These are phyloP conservation scores for Bombus impatiens DNA, from an alignment of 1,140 invertebrate genomes.

Conservation along the genomic window DNA sequence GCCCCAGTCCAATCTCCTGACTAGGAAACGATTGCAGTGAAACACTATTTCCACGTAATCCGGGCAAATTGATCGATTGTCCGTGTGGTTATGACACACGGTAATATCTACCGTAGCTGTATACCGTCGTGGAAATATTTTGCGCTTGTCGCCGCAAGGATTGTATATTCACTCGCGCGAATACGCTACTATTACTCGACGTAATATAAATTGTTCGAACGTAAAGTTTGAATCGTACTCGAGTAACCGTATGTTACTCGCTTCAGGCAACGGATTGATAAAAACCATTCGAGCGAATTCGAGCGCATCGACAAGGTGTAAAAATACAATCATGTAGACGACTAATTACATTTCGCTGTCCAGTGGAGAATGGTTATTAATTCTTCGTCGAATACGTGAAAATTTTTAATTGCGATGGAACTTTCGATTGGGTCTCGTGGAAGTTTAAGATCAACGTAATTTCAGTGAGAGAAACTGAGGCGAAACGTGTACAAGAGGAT, in stretches of 20 bases:
- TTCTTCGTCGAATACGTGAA: neutral
- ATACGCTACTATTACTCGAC: neutral
- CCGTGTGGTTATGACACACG: neutral
- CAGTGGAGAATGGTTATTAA: neutral
- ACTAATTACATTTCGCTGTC: neutral
- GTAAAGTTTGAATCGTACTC: neutral
- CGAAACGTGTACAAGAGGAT: neutral
- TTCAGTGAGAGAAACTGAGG: too few species aligned
- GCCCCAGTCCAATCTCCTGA: slow-evolving; percentile 7
- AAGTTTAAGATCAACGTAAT: neutral
- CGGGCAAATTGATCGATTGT: slow-evolving; percentile 27
- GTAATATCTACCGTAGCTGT: neutral
- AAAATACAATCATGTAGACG: neutral
- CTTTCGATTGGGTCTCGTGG: neutral
- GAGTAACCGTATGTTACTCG: neutral
- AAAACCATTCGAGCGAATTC: neutral
- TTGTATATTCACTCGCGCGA: neutral
- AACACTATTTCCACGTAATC: slow-evolving; percentile 46
- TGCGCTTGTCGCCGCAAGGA: neutral
- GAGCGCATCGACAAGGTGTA: neutral
- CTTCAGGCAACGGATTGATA: neutral
- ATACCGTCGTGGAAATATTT: neutral
- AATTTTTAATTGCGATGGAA: neutral
- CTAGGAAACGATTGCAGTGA: slow-evolving; percentile 6
- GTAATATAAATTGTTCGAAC: slow-evolving; percentile 1